Evolutionary conservation across 2,888 invertebrate species (phyloP), one percentile per base, ranked within the genome.

Genomic region (Drosophila borborema): DNA sequence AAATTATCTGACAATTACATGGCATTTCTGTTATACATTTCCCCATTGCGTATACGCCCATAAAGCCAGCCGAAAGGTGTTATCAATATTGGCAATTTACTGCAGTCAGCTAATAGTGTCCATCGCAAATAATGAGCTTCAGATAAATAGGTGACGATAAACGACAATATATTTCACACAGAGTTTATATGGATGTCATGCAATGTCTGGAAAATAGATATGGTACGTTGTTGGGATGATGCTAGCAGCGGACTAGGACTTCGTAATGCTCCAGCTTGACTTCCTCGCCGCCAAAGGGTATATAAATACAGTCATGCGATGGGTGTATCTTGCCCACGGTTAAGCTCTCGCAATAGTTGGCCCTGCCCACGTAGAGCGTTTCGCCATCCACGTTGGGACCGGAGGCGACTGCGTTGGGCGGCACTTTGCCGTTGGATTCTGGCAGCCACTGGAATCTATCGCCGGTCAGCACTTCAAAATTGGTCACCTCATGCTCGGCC

Each of bases 251-350:
- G 10, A 95, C 95, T 7, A 97, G 94, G 58, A 95, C 94, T 92
- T 97, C 97, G 92, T 96, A 97, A 77, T 95, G 94, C 1, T 93
- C 91, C 72, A 95, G 94, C 64, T 93, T 94, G 75, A 94, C 93
- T 90, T 96, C 96, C 90, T 95, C 94, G 0, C 96, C 96, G 65
- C 94, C 95, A 91, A 95, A 95, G 9, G 96, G 95, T 76, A 96
- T 95, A 92, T 95, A 96, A 83, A 95, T 94, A 31, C 93, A 92
- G 23, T 94, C 94, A 87, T 96, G 95, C 73, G 95, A 95, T 1
- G 94, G 94, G 81, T 96, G 95, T 31, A 96, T 94, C 95, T 96
- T 75, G 10, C 91, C 91, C 16, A 88, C 77, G 10, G 82, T 79
- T 48, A 89, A 23, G 34, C 91, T 90, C 20, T 94, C 94, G 54